Conservation (phyloP, 2,113 vertebrate species). For the Nannospalax galili region DNA sequence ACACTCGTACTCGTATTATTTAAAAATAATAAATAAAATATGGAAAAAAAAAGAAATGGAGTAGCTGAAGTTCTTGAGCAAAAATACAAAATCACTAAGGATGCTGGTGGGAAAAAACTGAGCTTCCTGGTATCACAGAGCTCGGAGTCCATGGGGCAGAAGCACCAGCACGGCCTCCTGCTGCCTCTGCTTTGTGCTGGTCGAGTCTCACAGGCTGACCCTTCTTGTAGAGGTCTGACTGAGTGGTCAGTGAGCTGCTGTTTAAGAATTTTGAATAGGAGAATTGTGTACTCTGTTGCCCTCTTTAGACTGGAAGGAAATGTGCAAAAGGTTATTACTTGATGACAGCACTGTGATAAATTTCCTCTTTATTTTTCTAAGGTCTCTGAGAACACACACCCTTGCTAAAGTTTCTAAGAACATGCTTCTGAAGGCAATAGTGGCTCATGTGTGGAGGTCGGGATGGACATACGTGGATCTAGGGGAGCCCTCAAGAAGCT, state of each 20-base stretch:
- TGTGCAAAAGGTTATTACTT: neutral
- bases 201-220: neutral
- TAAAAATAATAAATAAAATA: no score
- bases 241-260: neutral
- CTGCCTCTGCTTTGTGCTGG: neutral
- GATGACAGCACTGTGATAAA: neutral
- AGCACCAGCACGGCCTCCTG: neutral
- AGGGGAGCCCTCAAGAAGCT: neutral
- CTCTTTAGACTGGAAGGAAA: conserved; percentile 1
- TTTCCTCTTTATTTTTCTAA: neutral
- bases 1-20: no score
- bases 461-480: neutral
- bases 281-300: neutral
- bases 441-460: neutral
- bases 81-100: conserved; percentile 13
- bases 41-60: neutral
- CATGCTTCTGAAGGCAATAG: neutral
- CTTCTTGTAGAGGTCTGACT: neutral
- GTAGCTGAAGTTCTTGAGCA: neutral
- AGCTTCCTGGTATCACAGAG: no score
- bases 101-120: neutral
- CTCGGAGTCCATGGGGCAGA: neutral
- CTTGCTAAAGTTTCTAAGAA: neutral
- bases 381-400: neutral
- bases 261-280: conserved; percentile 6